Base-by-base conservation (phyloP, 2,113 vertebrate genomes). In the Tupaia chinensis region DNA sequence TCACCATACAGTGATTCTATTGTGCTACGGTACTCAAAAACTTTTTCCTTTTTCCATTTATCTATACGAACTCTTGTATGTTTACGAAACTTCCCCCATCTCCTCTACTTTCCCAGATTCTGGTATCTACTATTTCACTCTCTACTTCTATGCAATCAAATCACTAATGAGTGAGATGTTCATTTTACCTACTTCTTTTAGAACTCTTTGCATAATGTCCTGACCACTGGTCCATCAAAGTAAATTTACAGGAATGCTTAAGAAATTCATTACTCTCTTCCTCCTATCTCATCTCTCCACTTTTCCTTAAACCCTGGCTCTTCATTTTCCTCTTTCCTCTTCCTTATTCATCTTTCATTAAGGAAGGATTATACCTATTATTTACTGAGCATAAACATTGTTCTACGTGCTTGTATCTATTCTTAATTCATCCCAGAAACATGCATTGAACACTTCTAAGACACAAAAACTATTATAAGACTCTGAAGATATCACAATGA, bases 351-450 rank as follows among this genome's bases (percentile, higher is more conserved):
- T 76, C 19, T 68, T 74, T 89, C 6, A 86, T 25, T 74, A 73
- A 93, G 34, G 78, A 63, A 56, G 53, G 58, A 77, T 89, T 25
- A 13, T 60, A 87, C 25, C 23, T 91, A 80, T 4, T 8, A 34
- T 58, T 88, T 87, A 69, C 15, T 93, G 23, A 80, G 63, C 15
- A 88, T 63, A 91, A 23, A 20, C 7, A 53, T 78, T 90, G 8
- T 54, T 80, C 27, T 80, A 88, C 66, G 32, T 83, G 7, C 12
- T 78, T 78, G 4, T 87, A 66, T 14, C 13, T 79, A n/a, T 19
- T 90, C n/a, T 91, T 74, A 7, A 68, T 81, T 92, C 20, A 78
- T 63, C 83, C 23, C 29, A 78, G n/a, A 96, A 94, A 87, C 83
- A n/a, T 2, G 12, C 63, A 32, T 16, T 58, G 13, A 65, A 27